phyloP scores from a whole-genome alignment of 2,113 vertebrate species.

The Ailuropoda melanoleuca region DNA sequence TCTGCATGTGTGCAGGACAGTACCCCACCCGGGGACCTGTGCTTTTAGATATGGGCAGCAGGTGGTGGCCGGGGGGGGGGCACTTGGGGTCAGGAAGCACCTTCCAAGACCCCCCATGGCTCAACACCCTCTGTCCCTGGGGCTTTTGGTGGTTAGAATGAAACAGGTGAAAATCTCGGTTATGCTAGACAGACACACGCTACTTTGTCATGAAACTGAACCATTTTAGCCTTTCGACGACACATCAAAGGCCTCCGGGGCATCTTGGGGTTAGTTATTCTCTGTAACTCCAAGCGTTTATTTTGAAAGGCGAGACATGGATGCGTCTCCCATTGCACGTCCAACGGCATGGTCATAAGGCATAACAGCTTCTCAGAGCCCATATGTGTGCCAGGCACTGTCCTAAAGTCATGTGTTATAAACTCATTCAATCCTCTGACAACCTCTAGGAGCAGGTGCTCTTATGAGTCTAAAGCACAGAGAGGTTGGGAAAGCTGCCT shows the following conservation, averaged over 20 bases:
- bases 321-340: accelerated
- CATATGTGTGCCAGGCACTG: accelerated
- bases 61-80: accelerated
- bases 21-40: accelerated
- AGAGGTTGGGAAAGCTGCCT: background rate
- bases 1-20: background rate
- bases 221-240: accelerated
- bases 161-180: background rate
- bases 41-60: background rate
- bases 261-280: background rate
- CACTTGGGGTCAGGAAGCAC: too few species aligned
- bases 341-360: background rate
- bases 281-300: background rate
- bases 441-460: background rate
- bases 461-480: background rate
- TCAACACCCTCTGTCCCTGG: accelerated
- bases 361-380: accelerated
- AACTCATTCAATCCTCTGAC: background rate
- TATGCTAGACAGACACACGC: accelerated
- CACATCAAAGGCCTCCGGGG: background rate
- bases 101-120: background rate
- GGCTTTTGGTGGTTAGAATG: background rate
- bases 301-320: background rate
- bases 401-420: too few species aligned
- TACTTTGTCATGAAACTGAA: background rate